phyloP scores from a whole-genome alignment of 1,140 invertebrate genomes.

The Ptiloglossa arizonensis region DNA sequence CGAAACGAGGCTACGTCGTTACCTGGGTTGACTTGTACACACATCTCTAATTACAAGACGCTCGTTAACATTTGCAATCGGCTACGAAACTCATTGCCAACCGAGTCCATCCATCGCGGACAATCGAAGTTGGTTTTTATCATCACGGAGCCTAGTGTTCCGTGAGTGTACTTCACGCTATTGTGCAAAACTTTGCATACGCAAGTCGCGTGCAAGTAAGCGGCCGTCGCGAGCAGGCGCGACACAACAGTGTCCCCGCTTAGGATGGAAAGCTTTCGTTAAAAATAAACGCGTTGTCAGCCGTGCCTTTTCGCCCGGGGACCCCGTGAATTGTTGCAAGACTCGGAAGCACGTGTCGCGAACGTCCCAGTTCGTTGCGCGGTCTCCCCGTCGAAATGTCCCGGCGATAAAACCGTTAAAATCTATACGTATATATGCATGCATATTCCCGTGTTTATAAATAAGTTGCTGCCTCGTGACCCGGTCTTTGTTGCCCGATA shows the following conservation, averaged over 20 bases:
- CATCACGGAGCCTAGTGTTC: no score
- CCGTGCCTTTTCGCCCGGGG: neutral
- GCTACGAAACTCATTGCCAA: no score
- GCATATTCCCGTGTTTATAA: conserved; percentile 11
- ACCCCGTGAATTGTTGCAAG: conserved; percentile 17
- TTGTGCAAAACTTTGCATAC: no score
- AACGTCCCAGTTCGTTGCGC: neutral
- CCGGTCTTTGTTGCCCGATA: conserved; percentile 3
- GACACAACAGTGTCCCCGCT: no score
- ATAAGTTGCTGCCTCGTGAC: conserved; percentile 23
- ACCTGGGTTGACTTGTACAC: no score
- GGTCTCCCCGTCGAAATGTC: conserved; percentile 18
- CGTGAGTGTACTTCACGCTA: no score
- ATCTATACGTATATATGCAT: conserved; percentile 37
- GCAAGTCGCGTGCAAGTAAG: neutral
- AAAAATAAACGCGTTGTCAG: conserved; percentile 1
- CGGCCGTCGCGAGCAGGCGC: no score
- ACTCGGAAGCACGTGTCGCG: conserved; percentile 7
- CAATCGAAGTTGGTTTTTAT: neutral
- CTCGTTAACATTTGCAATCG: no score
- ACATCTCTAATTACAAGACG: no score
- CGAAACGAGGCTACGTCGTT: no score
- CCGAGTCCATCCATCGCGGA: neutral
- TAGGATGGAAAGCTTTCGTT: neutral
- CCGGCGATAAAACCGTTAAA: conserved; percentile 24